phyloP scores from a whole-genome alignment of 2,888 invertebrate genomes.

The Lysandra coridon region DNA sequence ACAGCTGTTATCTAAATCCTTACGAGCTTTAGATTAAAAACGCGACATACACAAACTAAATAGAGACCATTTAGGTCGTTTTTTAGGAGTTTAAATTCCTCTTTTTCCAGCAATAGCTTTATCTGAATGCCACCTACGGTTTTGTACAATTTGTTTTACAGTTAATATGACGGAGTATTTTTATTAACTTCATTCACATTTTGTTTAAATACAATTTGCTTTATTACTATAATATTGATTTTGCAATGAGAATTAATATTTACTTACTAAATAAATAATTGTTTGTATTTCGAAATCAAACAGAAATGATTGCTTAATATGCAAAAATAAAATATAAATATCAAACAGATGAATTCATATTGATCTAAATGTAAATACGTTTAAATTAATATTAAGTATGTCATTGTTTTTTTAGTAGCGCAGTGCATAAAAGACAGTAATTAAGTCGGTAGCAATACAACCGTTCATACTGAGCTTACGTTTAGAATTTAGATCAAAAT shows the following conservation, averaged over 20 bases:
- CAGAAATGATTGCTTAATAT: neutral
- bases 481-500: too few species aligned
- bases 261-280: neutral
- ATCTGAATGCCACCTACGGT: neutral
- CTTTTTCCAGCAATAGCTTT: neutral
- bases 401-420: too few species aligned
- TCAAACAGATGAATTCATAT: too few species aligned
- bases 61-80: neutral
- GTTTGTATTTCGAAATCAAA: neutral
- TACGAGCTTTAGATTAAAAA: conserved; percentile 12
- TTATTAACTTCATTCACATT: neutral
- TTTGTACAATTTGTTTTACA: neutral
- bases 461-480: too few species aligned
- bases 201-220: neutral
- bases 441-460: too few species aligned
- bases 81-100: neutral
- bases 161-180: neutral
- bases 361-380: too few species aligned
- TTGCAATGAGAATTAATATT: neutral
- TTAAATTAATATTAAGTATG: too few species aligned
- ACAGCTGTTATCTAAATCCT: conserved; percentile 4
- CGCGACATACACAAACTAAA: conserved; percentile 1
- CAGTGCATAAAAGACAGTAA: too few species aligned
- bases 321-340: neutral
- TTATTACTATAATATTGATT: neutral